Evolutionary conservation across 2,113 vertebrate species (phyloP).

Genomic region (Phylloscopus trochiloides): DNA sequence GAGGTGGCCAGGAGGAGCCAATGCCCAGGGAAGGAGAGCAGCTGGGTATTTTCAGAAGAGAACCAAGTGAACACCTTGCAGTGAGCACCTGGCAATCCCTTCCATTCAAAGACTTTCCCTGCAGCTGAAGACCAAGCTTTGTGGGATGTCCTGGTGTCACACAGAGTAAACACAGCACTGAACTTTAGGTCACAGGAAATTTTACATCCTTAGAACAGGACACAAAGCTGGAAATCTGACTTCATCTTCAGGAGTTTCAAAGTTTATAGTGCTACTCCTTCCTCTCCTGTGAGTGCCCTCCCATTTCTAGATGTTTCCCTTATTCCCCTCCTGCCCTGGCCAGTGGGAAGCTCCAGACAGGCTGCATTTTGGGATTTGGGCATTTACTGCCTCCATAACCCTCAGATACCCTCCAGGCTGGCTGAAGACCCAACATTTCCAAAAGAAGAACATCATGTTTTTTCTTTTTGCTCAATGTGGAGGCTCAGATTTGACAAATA

Average conservation of each 20-base stretch:
- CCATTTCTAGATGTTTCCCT: background rate
- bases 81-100: background rate
- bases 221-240: background rate
- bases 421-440: background rate
- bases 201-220: background rate
- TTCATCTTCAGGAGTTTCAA: fast-evolving
- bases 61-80: background rate
- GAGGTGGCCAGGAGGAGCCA: background rate
- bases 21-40: background rate
- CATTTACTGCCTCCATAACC: background rate
- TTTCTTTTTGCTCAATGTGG: background rate
- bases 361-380: background rate
- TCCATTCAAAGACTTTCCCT: background rate
- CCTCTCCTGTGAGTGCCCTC: background rate
- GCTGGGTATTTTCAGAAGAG: background rate
- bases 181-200: background rate
- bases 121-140: background rate
- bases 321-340: background rate
- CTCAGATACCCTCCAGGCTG: background rate
- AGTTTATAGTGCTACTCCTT: background rate
- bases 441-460: background rate
- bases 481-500: background rate
- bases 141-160: background rate
- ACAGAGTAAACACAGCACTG: background rate
- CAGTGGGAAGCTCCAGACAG: background rate